Conservation (phyloP, 2,113 vertebrate species). For the Clupea harengus region DNA sequence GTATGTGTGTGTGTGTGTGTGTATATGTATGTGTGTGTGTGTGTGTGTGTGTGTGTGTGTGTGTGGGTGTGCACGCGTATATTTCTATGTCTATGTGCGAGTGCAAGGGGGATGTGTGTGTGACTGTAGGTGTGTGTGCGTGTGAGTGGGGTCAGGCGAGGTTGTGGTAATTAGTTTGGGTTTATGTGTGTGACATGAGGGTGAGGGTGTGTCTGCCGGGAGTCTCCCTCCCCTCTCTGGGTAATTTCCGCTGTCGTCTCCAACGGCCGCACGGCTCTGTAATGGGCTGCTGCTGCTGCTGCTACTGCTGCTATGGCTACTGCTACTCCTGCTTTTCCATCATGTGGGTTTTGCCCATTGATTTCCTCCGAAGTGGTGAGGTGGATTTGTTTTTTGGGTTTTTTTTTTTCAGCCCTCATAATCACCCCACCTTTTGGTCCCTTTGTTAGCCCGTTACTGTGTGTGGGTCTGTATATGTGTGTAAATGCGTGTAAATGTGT, state of each 20-base stretch:
- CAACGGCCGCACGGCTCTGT: neutral
- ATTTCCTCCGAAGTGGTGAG: neutral
- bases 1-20: neutral
- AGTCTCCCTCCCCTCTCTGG: neutral
- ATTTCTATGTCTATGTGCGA: no score
- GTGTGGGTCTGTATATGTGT: slow-evolving; percentile 21
- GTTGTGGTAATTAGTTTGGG: slow-evolving; percentile 8
- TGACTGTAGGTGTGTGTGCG: neutral
- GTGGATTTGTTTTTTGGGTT: neutral
- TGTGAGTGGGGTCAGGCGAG: neutral
- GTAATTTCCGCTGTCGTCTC: neutral
- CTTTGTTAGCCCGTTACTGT: neutral
- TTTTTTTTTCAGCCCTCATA: neutral
- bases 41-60: neutral
- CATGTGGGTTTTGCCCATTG: neutral
- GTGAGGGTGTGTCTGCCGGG: neutral
- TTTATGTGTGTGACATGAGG: slow-evolving; percentile 12
- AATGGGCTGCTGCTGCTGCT: neutral
- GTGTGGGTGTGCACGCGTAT: neutral
- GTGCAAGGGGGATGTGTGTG: neutral
- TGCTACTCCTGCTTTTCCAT: neutral
- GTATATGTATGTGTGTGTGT: neutral
- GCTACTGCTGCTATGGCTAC: neutral
- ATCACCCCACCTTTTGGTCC: neutral
- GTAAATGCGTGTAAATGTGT: slow-evolving; percentile 16